Evolutionary conservation across 1,140 invertebrate species (phyloP).

Genomic region (Pentalonia nigronervosa): DNA sequence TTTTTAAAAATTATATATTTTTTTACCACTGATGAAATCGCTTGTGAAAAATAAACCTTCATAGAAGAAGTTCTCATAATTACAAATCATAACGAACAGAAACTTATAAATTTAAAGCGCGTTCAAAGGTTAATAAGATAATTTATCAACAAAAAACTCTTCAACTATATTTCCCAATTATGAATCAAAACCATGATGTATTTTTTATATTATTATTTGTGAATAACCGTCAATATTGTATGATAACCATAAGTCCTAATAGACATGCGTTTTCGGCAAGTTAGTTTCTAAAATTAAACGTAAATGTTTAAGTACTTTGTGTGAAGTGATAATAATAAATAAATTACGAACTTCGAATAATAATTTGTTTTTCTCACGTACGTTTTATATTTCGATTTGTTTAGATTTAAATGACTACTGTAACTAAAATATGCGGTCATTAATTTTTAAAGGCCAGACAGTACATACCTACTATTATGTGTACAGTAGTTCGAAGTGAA

Average conservation of each 20-base stretch:
- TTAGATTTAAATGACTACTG: not conserved
- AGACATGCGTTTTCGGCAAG: not conserved
- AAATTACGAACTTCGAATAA: not conserved
- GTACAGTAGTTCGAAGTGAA: not conserved
- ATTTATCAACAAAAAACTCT: not conserved
- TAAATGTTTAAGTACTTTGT: not conserved
- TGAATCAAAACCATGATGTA: not conserved
- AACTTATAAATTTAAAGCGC: not conserved
- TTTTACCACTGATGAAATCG: not conserved
- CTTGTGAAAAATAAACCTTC: not conserved
- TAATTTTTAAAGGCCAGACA: not conserved
- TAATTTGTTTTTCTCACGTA: constrained; percentile 10
- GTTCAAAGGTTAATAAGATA: not conserved
- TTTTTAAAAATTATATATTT: not conserved
- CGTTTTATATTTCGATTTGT: not conserved
- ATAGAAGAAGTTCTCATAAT: not conserved
- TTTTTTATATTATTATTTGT: not conserved
- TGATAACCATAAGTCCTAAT: not conserved
- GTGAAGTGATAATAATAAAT: not conserved
- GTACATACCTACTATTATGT: not conserved
- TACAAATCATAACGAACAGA: not conserved
- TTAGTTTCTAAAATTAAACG: not conserved
- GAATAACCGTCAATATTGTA: not conserved
- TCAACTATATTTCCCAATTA: not conserved
- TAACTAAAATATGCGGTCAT: constrained; percentile 7